A percentile compares a stretch with the other conserved stretches of the same genome.
phyloP scores from a whole-genome alignment of 2,888 invertebrate genomes.

The Portevinia maculata region DNA sequence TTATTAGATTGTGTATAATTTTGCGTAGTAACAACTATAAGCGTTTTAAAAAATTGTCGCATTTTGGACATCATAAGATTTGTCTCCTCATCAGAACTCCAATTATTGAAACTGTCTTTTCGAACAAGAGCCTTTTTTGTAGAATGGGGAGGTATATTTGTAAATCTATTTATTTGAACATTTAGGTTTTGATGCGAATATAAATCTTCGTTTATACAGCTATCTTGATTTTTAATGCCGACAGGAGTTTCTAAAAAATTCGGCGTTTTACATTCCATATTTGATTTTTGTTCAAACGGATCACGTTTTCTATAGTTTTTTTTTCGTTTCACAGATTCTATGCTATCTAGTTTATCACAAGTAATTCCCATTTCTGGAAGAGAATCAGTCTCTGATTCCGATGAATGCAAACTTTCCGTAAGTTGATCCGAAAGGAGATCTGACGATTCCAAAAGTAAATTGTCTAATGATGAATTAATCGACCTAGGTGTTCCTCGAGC shows the following conservation, averaged over 20 bases:
- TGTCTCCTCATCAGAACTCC: conserved; percentile 97
- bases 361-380: not conserved
- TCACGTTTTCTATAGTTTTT: conserved; percentile 58
- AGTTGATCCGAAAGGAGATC: conserved; percentile 18
- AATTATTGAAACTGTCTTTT: conserved; percentile 96
- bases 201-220: not conserved
- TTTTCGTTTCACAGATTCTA: conserved; percentile 29
- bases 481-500: conserved; percentile 92
- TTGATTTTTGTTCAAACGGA: conserved; percentile 13
- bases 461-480: conserved; percentile 92
- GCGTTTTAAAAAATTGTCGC: conserved; percentile 95
- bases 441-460: conserved; percentile 85
- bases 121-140: conserved; percentile 86
- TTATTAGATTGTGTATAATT: conserved; percentile 81
- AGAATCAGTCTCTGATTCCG: conserved; percentile 87
- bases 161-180: conserved; percentile 24
- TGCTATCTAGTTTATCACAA: conserved; percentile 39
- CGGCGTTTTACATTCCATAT: conserved; percentile 65
- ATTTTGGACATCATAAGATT: conserved; percentile 98
- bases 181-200: too few relatives aligned
- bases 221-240: not conserved
- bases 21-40: conserved; percentile 87
- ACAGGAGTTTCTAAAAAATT: not conserved
- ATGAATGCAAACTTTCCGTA: conserved; percentile 85
- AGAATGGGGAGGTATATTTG: conserved; percentile 60